Evolutionary conservation across 2,888 invertebrate species (phyloP), one percentile per base, ranked within the genome.

Genomic region (Drosophila ochracea): DNA sequence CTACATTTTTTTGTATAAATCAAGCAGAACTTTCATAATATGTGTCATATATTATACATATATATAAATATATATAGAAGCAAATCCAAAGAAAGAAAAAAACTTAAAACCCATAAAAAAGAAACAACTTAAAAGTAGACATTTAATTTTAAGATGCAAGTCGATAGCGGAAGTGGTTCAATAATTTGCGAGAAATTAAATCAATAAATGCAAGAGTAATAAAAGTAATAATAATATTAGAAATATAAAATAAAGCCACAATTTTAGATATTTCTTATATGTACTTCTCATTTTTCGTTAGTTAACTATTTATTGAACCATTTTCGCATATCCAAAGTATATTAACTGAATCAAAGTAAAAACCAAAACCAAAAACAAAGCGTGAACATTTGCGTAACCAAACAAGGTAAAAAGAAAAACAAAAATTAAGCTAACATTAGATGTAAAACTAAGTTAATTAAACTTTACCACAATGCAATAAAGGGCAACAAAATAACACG

Each of bases 361-460:
- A 68, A 52, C 37, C 21, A 25, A 63, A 52, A 68, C 55, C 33
- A 58, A 52, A 64, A 63, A 68, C 66, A 68, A 70, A 76, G 90
- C 84, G 84, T 90, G 89, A 86, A 90, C 55, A 85, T 90, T 90
- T 90, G 89, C 90, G 83, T 83, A 85, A 72, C 64, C 79, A 88
- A 83, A 90, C 89, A 86, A 86, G 86, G 89, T 75, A 89, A 78
- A 72, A 61, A 72, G 67, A 76, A 62, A 73, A 71, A 64, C 54
- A 65, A 73, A 70, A 53, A 79, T 81, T 88, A 91, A 88, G 90
- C 90, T 88, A 88, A 87, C 71, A 81, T 79, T 88, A 91, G 84
- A 82, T 75, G 83, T 86, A 83, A 86, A 89, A 80, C 76, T 87
- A 87, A 90, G 91, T 69, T 90, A 90, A 85, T 85, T 83, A 90